Percentiles rank a stretch among this genome's conserved stretches.
phyloP scores from a whole-genome alignment of 2,113 vertebrate genomes.

The Raja brachyura region DNA sequence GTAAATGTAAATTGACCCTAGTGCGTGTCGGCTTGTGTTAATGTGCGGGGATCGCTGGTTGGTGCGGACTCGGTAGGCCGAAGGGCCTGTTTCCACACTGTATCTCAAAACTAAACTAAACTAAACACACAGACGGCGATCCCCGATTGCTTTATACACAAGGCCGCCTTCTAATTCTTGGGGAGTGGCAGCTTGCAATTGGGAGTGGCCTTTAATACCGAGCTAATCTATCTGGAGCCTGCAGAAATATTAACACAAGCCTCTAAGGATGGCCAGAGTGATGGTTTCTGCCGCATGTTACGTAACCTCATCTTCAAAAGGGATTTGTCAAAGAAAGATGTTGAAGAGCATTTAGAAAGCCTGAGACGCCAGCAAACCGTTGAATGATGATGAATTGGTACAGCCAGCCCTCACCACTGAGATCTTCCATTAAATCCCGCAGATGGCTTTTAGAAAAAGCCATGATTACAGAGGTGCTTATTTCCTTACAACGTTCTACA shows the following conservation, averaged over 20 bases:
- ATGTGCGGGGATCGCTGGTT: too few species aligned
- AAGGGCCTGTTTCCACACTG: too few species aligned
- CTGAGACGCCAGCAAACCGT: not conserved
- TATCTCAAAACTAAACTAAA: too few species aligned
- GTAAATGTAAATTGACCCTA: too few species aligned
- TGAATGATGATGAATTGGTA: conserved; percentile 2
- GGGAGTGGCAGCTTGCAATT: not conserved
- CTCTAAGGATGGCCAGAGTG: not conserved
- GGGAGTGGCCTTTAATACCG: not conserved
- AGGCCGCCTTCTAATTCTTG: not conserved
- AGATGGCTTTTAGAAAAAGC: not conserved
- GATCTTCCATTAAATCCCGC: conserved; percentile 29
- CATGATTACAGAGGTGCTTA: not conserved
- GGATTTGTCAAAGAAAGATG: not conserved
- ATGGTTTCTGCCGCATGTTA: not conserved
- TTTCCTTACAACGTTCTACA: not conserved
- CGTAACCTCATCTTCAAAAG: not conserved
- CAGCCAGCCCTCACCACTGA: not conserved
- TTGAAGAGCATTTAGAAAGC: conserved; percentile 3
- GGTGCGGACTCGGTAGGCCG: too few species aligned
- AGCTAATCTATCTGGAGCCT: not conserved
- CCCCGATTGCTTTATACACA: not conserved
- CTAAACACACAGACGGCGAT: not conserved
- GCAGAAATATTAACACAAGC: not conserved
- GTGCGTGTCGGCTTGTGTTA: too few species aligned